phyloP scores from a whole-genome alignment of 1,140 invertebrate genomes.

The Drosophila ogumai region DNA sequence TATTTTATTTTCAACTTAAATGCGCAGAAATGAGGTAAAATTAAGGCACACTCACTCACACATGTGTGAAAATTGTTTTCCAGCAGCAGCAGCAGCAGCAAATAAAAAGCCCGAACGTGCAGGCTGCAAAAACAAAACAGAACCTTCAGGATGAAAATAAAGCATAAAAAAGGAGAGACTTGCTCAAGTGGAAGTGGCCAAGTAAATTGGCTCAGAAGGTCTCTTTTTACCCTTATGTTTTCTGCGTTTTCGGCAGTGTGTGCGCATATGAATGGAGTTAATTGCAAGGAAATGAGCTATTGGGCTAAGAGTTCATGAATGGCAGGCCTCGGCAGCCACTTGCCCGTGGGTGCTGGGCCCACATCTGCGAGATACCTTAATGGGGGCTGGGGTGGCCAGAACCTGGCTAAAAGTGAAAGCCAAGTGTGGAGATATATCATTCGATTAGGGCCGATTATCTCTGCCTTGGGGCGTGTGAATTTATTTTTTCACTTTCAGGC shows the following conservation, averaged over 20 bases:
- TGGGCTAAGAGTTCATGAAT: slow-evolving; percentile 55
- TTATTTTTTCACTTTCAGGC: slow-evolving; percentile 68
- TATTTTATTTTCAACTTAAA: slow-evolving; percentile 80
- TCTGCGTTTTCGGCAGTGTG: slow-evolving; percentile 33
- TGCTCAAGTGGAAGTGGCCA: slow-evolving; percentile 54
- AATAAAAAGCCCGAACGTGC: slow-evolving; percentile 80
- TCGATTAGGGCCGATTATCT: slow-evolving; percentile 34
- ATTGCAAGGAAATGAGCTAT: slow-evolving; percentile 79
- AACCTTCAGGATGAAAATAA: slow-evolving; percentile 15
- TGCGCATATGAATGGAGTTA: slow-evolving; percentile 53
- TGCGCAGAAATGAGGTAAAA: slow-evolving; percentile 82
- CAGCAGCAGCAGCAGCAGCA: slow-evolving; percentile 61
- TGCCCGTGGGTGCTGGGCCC: slow-evolving; percentile 48
- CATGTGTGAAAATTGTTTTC: slow-evolving; percentile 76
- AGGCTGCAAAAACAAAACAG: slow-evolving; percentile 53
- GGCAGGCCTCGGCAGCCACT: slow-evolving; percentile 20
- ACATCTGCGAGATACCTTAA: slow-evolving; percentile 29
- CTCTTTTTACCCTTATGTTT: slow-evolving; percentile 15
- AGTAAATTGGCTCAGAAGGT: slow-evolving; percentile 74
- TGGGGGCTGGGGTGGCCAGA: neutral
- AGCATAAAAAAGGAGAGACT: slow-evolving; percentile 4
- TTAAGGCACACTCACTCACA: slow-evolving; percentile 70
- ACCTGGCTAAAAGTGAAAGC: slow-evolving; percentile 39
- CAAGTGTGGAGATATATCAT: slow-evolving; percentile 20
- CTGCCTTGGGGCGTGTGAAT: slow-evolving; percentile 40